Evolutionary conservation across 2,113 vertebrate species (phyloP).

Genomic region (Rana temporaria): DNA sequence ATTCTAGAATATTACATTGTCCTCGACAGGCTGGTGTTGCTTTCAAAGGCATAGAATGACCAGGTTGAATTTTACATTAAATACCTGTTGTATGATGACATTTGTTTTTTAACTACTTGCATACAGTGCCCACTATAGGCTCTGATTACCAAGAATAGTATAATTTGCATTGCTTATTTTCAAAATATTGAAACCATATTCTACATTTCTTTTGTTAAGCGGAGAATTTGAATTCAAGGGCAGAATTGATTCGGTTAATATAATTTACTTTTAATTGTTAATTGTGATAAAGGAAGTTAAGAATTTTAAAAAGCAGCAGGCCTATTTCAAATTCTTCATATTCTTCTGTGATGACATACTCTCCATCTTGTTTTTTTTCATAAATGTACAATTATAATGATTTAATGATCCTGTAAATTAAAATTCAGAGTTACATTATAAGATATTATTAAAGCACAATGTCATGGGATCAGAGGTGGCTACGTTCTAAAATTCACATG

Average conservation of each 20-base stretch:
- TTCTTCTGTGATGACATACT: not conserved
- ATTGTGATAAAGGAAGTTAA: not conserved
- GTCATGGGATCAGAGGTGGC: too few species aligned
- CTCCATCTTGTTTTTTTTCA: not conserved
- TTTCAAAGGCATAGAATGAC: too few species aligned
- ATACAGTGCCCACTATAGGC: not conserved
- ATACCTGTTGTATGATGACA: not conserved
- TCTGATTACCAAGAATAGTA: not conserved
- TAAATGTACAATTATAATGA: not conserved
- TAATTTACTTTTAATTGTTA: constrained; percentile 21
- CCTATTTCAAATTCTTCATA: too few species aligned
- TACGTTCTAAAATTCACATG: too few species aligned
- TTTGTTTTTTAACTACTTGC: not conserved
- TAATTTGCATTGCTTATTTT: not conserved
- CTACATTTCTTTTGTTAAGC: not conserved
- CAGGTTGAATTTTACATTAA: too few species aligned
- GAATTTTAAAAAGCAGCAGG: constrained; percentile 4
- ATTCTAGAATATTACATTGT: too few species aligned
- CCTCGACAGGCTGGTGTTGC: too few species aligned
- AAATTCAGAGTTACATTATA: too few species aligned
- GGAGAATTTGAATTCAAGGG: not conserved
- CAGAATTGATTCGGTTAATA: not conserved
- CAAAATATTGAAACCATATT: not conserved
- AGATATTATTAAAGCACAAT: too few species aligned
- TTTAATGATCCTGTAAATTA: not conserved